phyloP scores from a whole-genome alignment of 1,140 invertebrate species.

The Diorhabda sublineata region DNA sequence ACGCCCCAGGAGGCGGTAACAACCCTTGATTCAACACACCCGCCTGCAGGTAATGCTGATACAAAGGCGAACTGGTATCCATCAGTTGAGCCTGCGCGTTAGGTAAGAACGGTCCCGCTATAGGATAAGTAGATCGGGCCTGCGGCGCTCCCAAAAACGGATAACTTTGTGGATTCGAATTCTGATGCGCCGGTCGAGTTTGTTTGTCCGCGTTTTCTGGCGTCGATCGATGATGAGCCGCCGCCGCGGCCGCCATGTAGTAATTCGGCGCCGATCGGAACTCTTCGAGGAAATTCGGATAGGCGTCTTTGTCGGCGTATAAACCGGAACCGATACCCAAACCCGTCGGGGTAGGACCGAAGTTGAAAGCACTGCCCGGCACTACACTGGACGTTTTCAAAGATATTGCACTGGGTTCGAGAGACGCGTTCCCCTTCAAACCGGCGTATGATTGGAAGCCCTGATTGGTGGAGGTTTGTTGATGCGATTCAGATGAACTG shows the following conservation, averaged over 20 bases:
- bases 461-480: constrained; percentile 36
- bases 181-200: constrained; percentile 44
- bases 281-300: constrained; percentile 60
- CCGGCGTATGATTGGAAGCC: constrained; percentile 55
- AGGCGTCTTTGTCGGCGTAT: constrained; percentile 55
- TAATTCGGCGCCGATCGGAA: constrained; percentile 54
- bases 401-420: constrained; percentile 54
- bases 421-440: constrained; percentile 46
- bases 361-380: constrained; percentile 66
- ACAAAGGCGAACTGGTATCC: constrained; percentile 58
- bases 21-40: constrained; percentile 57
- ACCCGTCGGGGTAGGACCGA: constrained; percentile 55
- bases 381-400: constrained; percentile 59
- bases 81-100: constrained; percentile 43
- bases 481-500: constrained; percentile 1
- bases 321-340: constrained; percentile 47
- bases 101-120: constrained; percentile 50
- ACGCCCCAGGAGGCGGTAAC: constrained; percentile 51
- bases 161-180: constrained; percentile 26
- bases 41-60: constrained; percentile 63
- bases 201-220: constrained; percentile 46
- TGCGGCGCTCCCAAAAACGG: constrained; percentile 54
- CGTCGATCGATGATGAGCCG: constrained; percentile 32
- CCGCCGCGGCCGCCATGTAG: constrained; percentile 54
- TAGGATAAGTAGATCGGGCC: constrained; percentile 51